A percentile compares a stretch with the other conserved stretches of the same genome.
Conservation (phyloP, 1,140 invertebrate species). For the Conus ventricosus region DNA sequence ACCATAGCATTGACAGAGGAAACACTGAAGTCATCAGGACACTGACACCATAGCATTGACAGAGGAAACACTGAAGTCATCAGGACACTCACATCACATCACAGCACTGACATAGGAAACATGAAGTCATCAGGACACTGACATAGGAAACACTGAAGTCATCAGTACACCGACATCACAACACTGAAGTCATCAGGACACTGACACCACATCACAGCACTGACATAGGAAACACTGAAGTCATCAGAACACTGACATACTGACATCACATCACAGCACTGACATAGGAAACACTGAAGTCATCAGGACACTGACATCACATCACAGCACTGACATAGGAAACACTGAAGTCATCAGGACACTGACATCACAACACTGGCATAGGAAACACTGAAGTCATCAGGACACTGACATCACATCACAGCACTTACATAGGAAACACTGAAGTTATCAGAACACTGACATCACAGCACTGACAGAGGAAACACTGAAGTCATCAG, state of each 20-base stretch:
- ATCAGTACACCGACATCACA: not conserved
- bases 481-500: not conserved
- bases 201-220: too few species aligned
- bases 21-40: too few species aligned
- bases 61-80: not conserved
- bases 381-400: not conserved
- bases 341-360: too few species aligned
- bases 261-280: too few species aligned
- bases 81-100: not conserved
- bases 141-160: not conserved
- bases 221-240: constrained; percentile 31
- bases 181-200: too few species aligned
- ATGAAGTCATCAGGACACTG: not conserved
- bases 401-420: not conserved
- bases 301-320: not conserved
- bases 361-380: not conserved
- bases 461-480: not conserved
- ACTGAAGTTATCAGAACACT: not conserved
- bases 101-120: not conserved
- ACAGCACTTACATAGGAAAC: not conserved
- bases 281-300: too few species aligned
- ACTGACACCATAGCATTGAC: not conserved
- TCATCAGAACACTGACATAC: not conserved
- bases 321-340: too few species aligned
- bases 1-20: not conserved